Evolutionary conservation across 2,888 invertebrate species (phyloP).

Genomic region (Ennomos erosarius): DNA sequence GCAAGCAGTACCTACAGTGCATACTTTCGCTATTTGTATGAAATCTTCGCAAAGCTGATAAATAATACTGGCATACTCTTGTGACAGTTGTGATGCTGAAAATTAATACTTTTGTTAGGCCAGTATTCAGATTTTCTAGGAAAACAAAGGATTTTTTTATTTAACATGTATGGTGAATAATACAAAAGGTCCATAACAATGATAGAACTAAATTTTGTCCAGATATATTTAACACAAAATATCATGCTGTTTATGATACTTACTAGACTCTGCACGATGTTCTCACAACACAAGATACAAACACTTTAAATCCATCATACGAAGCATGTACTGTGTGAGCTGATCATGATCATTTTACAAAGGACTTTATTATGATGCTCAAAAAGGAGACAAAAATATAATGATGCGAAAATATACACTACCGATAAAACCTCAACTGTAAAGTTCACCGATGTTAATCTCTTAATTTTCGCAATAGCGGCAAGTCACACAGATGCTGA

Average conservation of each 20-base stretch:
- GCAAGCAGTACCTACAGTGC: background rate
- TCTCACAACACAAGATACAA: background rate
- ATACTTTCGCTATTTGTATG: background rate
- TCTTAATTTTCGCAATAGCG: conserved; percentile 66
- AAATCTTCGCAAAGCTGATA: conserved; percentile 5
- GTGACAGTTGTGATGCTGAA: background rate
- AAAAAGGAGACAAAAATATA: background rate
- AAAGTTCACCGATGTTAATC: conserved; percentile 38
- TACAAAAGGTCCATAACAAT: no score
- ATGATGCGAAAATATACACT: no score
- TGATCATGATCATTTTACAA: background rate
- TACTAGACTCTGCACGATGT: background rate
- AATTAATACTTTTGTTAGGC: background rate
- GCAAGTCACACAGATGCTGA: conserved; percentile 66
- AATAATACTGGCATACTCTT: background rate
- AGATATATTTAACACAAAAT: no score
- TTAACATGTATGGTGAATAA: no score
- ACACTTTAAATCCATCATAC: background rate
- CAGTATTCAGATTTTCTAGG: background rate
- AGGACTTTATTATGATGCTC: background rate
- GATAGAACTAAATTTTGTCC: no score
- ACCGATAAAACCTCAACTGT: background rate
- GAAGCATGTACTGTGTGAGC: background rate
- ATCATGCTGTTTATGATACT: background rate
- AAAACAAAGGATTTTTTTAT: background rate